Conservation (phyloP, 2,888 invertebrate genomes). For the Epistrophella euchroma region DNA sequence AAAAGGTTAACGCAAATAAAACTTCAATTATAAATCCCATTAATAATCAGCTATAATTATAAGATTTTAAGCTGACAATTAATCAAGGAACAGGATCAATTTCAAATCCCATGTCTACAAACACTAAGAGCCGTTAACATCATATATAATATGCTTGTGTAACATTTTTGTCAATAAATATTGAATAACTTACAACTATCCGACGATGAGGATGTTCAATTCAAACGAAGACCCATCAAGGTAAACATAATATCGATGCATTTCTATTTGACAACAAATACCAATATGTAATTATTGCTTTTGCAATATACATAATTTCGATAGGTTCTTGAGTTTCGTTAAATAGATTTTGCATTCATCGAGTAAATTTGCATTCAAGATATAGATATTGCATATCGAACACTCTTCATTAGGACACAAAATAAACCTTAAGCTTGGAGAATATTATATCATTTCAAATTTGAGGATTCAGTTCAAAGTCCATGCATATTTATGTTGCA, state of each 20-base stretch:
- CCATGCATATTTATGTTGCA: neutral
- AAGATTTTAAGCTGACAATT: neutral
- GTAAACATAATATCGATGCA: constrained; percentile 29
- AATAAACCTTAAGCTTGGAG: neutral
- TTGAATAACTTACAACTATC: constrained; percentile 2
- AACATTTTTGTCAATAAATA: constrained; percentile 22
- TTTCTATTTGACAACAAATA: constrained; percentile 15
- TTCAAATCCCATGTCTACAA: neutral
- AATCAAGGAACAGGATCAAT: neutral
- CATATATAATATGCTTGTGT: neutral
- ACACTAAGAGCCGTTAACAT: neutral
- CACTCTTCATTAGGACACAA: neutral
- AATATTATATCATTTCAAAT: neutral
- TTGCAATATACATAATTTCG: constrained; percentile 20
- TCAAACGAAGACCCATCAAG: neutral
- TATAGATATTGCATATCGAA: neutral
- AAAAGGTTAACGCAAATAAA: no score
- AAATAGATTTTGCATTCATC: neutral
- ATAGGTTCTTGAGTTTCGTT: neutral
- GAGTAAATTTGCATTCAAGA: constrained; percentile 1
- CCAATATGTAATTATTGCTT: neutral
- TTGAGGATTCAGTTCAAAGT: neutral
- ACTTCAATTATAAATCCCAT: no score
- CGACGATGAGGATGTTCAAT: neutral
- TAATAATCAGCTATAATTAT: neutral